phyloP scores from a whole-genome alignment of 2,797 vertebrate genomes.

The Pangasius mekongensis region DNA sequence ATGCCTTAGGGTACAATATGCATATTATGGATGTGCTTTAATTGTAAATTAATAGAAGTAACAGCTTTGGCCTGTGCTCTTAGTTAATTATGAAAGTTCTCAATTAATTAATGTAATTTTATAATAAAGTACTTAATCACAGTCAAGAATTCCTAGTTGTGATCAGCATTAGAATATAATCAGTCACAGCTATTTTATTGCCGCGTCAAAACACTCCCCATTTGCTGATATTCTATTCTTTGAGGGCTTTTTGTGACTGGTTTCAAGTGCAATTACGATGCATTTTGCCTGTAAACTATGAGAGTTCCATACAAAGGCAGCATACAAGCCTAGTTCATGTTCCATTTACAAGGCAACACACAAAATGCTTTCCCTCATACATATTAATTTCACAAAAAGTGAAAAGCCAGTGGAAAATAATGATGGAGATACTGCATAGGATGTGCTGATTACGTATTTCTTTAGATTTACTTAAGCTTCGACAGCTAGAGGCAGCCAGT shows the following conservation, averaged over 20 bases:
- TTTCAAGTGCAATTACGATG: constrained; percentile 10
- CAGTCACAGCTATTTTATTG: constrained; percentile 12
- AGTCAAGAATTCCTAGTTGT: constrained; percentile 25
- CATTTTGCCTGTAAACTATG: background rate
- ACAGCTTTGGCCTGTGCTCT: constrained; percentile 15
- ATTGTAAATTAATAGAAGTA: constrained; percentile 34
- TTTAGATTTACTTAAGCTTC: background rate
- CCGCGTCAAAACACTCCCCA: background rate
- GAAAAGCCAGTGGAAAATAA: background rate
- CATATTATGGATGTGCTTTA: constrained; percentile 29
- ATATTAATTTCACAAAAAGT: constrained; percentile 1
- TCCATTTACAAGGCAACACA: background rate
- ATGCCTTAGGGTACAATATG: constrained; percentile 6
- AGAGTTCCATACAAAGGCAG: constrained; percentile 6
- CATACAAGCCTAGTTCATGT: background rate
- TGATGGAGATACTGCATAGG: background rate
- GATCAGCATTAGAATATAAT: constrained; percentile 19
- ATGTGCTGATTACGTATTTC: background rate
- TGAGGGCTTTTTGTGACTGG: background rate
- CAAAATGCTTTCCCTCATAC: background rate
- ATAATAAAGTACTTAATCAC: constrained; percentile 29
- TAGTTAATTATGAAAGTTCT: constrained; percentile 32
- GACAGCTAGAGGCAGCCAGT: background rate
- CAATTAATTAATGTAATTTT: constrained; percentile 28
- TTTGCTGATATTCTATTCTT: background rate